Base-by-base conservation (phyloP, 2,797 vertebrate genomes). In the Myotis daubentonii region DNA sequence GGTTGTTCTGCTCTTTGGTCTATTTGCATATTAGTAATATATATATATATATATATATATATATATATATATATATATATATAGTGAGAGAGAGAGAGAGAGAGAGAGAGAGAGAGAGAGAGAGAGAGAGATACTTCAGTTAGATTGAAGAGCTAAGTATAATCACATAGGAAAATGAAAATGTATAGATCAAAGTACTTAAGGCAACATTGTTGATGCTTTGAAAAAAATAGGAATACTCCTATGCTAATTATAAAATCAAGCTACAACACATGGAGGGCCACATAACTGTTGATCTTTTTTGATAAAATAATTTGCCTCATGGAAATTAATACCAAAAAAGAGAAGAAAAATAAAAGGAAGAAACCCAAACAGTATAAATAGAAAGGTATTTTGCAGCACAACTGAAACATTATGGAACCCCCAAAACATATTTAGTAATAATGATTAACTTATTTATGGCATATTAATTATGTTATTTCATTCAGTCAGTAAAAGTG, bases 121-220 rank as follows among this genome's bases (percentile, higher is more conserved):
- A n/a, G n/a, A n/a, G n/a, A n/a, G n/a, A n/a, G n/a, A n/a, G n/a
- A n/a, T 36, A 36, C 3, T 91, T 81, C 8, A 74, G 9, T 87
- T 60, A 75, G 12, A 94, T 78, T 93, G 79, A 93, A 83, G 20
- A 91, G 36, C 33, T 83, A 93, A 76, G 13, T 92, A 76, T 65
- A 82, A 79, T 84, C 17, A 55, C 17, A 68, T 33, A 53, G 51
- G 33, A 89, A 79, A 28, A 76, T 62, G 72, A 44, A 74, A 86
- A 62, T 41, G 68, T 8, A 51, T 30, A 49, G 19, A 38, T 89
- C 22, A 65, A 76, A 80, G 17, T 66, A 33, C 25, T 53, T 86
- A 83, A 70, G 60, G 17, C 44, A 41, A 30, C 6, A 41, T 23
- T 78, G 36, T 53, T 81, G 22, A 68, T 44, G 25, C 28, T 85